Base-by-base conservation (phyloP, 1,140 invertebrate species). In the Thaumatotibia leucotreta region DNA sequence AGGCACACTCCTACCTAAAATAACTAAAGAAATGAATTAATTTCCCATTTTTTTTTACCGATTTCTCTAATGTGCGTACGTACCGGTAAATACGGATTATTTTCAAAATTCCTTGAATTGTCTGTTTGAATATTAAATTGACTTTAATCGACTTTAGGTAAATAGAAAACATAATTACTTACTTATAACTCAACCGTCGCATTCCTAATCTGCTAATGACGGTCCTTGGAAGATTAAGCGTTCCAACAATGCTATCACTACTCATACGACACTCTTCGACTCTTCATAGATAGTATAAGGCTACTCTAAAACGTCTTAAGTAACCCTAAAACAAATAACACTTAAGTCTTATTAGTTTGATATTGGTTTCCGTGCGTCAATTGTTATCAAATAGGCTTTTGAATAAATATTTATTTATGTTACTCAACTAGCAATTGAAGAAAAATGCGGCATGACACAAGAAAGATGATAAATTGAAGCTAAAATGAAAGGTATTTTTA, bases 171-270 rank as follows among this genome's bases (percentile, higher is more conserved):
- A n/a, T 35, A 45, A 45, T 20, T 45, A 45, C 5, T 6, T 29
- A 29, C 14, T n/a, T 20, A 24, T 24, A 52, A 24, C 11, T 58
- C 11, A 14, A 27, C 23, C 17, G 33, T 24, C 64, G 54, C 64
- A 66, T 66, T 20, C 39, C 39, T 45, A 66, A 66, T 66, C 64
- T 61, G 35, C 10, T 61, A 61, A 61, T 33, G 23, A 66, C 31
- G 23, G 10, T 27, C 64, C 33, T 66, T 66, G 52, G 27, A 23
- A 39, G 50, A 61, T 61, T 66, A 45, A 61, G 52, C 10, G 52
- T 61, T 66, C 64, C 39, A 66, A 66, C 64, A 66, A 17, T 29
- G 17, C 17, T 66, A 66, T 66, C 64, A 29, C 49, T 22, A 31
- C 31, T 23, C 52, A 22, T 24, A 11, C 50, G 50, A 2, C 52